Evolutionary conservation across 2,888 invertebrate genomes (phyloP).

Genomic region (Abrostola triplasia): DNA sequence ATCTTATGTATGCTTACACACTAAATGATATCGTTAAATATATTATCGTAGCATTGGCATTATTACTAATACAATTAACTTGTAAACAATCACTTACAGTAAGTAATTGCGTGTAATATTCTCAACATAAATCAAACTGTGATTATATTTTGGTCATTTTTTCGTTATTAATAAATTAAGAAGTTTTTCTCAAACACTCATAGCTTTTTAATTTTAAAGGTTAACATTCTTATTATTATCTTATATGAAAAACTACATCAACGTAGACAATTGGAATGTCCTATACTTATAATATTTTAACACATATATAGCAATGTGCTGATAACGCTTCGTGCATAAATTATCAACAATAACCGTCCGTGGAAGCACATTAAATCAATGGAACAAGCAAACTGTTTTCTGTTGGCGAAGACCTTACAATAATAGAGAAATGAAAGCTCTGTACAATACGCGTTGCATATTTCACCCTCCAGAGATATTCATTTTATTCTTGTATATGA

Average conservation of each 20-base stretch:
- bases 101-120: constrained; percentile 16
- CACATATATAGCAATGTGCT: constrained; percentile 56
- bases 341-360: constrained; percentile 70
- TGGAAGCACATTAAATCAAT: constrained; percentile 81
- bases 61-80: constrained; percentile 29
- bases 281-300: constrained; percentile 44
- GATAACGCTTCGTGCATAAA: constrained; percentile 64
- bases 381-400: constrained; percentile 62
- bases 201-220: constrained; percentile 25
- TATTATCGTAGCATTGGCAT: constrained; percentile 30
- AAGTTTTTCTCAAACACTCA: constrained; percentile 37
- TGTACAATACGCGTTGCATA: neutral
- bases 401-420: constrained; percentile 37
- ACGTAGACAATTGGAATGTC: constrained; percentile 38
- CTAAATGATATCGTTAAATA: constrained; percentile 10
- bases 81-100: constrained; percentile 18
- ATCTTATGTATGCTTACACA: constrained; percentile 15
- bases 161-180: constrained; percentile 24
- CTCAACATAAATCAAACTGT: constrained; percentile 24
- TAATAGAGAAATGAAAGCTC: constrained; percentile 4
- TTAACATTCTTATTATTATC: constrained; percentile 43
- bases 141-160: constrained; percentile 47
- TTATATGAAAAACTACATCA: constrained; percentile 43
- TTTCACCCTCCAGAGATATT: neutral
- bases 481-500: neutral